Percentiles rank a stretch among this genome's conserved stretches.
phyloP scores from a whole-genome alignment of 2,888 invertebrate genomes.

The Perithous albicinctus region DNA sequence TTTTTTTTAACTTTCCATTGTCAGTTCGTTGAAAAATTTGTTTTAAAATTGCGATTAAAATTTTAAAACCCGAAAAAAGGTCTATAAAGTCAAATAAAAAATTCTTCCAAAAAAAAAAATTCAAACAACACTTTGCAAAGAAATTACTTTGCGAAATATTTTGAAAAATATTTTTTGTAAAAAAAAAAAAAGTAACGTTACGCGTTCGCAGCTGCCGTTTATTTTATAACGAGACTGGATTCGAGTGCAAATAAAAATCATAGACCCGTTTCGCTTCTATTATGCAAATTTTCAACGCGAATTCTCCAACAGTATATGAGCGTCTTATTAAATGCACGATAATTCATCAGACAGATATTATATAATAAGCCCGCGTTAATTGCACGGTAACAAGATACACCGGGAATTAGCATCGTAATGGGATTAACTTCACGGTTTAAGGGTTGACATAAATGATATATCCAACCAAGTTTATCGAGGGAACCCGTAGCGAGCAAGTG shows the following conservation, averaged over 20 bases:
- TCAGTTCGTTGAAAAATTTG: too few relatives aligned
- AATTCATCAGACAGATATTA: slow-evolving; percentile 33
- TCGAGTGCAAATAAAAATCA: slow-evolving; percentile 44
- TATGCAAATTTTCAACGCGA: slow-evolving; percentile 53
- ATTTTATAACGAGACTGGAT: slow-evolving; percentile 28
- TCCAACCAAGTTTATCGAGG: slow-evolving; percentile 40
- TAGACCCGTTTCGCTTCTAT: slow-evolving; percentile 40
- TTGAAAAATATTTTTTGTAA: too few relatives aligned
- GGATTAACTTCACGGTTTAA: slow-evolving; percentile 67
- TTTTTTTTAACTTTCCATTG: too few relatives aligned
- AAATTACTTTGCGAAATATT: too few relatives aligned
- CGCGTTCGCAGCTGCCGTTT: slow-evolving; percentile 1
- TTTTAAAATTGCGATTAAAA: too few relatives aligned
- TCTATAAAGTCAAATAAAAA: too few relatives aligned
- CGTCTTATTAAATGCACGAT: slow-evolving; percentile 26
- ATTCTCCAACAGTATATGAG: too few relatives aligned
- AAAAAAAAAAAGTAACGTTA: background rate
- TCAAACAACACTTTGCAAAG: too few relatives aligned
- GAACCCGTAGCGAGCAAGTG: background rate
- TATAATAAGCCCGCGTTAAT: slow-evolving; percentile 63
- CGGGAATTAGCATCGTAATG: slow-evolving; percentile 66
- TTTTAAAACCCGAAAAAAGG: too few relatives aligned
- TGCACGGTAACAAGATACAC: slow-evolving; percentile 55
- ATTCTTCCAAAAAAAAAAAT: too few relatives aligned
- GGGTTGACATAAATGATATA: slow-evolving; percentile 60